phyloP scores from a whole-genome alignment of 2,113 vertebrate species.

The Pachyramphus minor region DNA sequence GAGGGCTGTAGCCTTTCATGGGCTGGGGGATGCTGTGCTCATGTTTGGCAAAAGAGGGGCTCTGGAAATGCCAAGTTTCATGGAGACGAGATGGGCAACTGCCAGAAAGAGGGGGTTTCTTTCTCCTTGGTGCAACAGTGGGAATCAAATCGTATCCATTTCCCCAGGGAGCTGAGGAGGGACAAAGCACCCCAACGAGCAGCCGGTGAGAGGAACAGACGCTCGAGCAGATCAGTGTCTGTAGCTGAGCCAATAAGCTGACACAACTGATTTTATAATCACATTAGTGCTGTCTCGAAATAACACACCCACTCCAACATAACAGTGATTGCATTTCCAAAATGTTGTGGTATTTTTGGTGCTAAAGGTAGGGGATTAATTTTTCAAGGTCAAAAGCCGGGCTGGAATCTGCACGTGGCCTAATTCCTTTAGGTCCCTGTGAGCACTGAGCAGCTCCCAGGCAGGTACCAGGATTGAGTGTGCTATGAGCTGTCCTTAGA shows the following conservation, averaged over 20 bases:
- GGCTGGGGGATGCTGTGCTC: neutral
- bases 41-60: neutral
- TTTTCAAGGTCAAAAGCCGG: neutral
- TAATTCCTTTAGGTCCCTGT: neutral
- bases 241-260: slow-evolving; percentile 57
- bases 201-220: slow-evolving; percentile 35
- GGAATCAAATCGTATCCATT: neutral
- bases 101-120: neutral
- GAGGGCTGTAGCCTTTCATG: neutral
- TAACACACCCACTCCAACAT: slow-evolving; percentile 48
- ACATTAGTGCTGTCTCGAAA: slow-evolving; percentile 51
- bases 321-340: slow-evolving; percentile 52
- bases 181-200: slow-evolving; percentile 1
- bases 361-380: neutral
- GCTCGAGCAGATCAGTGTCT: slow-evolving; percentile 31
- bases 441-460: neutral
- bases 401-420: neutral
- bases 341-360: slow-evolving; percentile 31
- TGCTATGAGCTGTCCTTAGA: neutral
- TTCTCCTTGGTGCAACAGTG: neutral
- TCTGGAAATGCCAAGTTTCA: neutral
- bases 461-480: neutral
- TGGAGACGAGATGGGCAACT: neutral
- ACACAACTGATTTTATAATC: slow-evolving; percentile 63
- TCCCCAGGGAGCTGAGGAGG: neutral